Evolutionary conservation across 2,113 vertebrate genomes (phyloP), one percentile per base, ranked within the genome.

Genomic region (Theristicus caerulescens): DNA sequence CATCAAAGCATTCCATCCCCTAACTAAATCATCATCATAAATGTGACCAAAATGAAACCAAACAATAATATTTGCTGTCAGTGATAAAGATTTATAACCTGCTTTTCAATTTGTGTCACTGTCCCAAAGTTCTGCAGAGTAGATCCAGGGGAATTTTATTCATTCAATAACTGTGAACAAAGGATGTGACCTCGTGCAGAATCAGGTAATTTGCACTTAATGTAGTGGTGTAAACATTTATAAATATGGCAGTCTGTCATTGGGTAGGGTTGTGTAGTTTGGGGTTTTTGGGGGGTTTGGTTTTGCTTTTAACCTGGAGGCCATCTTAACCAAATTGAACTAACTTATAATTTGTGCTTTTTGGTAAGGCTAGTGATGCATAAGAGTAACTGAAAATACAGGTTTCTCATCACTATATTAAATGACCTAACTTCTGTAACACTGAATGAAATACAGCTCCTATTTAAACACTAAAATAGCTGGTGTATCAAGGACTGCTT

Each of bases 291-390:
- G 1, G 13, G 3, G 5, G 7, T 2, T 62, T 81, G 13, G 20
- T 22, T 65, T 85, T 57, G 34, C 12, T 78, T 74, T 90, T 93
- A 84, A 73, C 66, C 27, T 66, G 52, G 52, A 96, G 31, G 21
- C 46, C 36, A 82, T 59, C 54, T 93, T 78, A 36, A 76, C 65
- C 40, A 90, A 94, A 96, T 79, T 88, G 25, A 97, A 95, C 97
- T 96, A 96, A 84, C 36, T 87, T 79, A 31, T 27, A 88, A 90
- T 94, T 93, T 79, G 36, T 80, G 44, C 44, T 88, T 92, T 92
- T 85, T 52, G 88, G 31, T 94, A 90, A 91, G 32, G 54, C 10
- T 71, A 31, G 65, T 85, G 71, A 94, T 93, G 46, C n/a, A 83
- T 57, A 88, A 89, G 19, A 91, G 57, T 81, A 91, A 95, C 93